phyloP scores from a whole-genome alignment of 1,140 invertebrate genomes.

The Monomorium pharaonis region DNA sequence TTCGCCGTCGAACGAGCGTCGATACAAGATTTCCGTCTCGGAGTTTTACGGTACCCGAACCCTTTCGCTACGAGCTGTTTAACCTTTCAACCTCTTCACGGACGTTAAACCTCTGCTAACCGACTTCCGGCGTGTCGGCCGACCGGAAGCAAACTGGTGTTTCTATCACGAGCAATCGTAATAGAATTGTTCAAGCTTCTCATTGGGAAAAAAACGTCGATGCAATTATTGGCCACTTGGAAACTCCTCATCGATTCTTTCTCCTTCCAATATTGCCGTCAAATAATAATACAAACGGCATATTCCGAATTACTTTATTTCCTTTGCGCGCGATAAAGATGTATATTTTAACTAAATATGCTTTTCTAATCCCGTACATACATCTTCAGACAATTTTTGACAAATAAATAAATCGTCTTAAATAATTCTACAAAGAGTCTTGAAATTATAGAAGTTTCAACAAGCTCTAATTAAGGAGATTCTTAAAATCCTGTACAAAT shows the following conservation, averaged over 20 bases:
- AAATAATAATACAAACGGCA: not conserved
- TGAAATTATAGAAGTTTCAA: not conserved
- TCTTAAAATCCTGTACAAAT: not conserved
- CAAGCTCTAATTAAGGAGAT: not conserved
- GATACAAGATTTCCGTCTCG: constrained; percentile 50
- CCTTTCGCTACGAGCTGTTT: constrained; percentile 54
- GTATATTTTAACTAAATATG: not conserved
- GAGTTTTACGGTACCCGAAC: constrained; percentile 41
- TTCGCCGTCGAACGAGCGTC: constrained; percentile 32
- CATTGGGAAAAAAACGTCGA: constrained; percentile 4
- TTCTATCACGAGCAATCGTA: constrained; percentile 35
- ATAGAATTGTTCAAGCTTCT: constrained; percentile 38
- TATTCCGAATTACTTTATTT: not conserved
- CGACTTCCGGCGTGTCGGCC: constrained; percentile 43
- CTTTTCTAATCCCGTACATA: not conserved
- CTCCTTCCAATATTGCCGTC: not conserved
- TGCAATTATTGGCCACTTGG: not conserved
- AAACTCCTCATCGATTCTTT: constrained; percentile 16
- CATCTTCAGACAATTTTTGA: not conserved
- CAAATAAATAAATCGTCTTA: no score
- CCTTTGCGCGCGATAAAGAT: not conserved
- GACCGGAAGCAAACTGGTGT: constrained; percentile 43
- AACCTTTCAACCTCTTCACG: constrained; percentile 55
- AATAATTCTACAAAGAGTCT: not conserved
- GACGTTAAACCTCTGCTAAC: constrained; percentile 56